phyloP scores from a whole-genome alignment of 53 echinoderm and acorn worm genomes.

The Crossaster papposus region DNA sequence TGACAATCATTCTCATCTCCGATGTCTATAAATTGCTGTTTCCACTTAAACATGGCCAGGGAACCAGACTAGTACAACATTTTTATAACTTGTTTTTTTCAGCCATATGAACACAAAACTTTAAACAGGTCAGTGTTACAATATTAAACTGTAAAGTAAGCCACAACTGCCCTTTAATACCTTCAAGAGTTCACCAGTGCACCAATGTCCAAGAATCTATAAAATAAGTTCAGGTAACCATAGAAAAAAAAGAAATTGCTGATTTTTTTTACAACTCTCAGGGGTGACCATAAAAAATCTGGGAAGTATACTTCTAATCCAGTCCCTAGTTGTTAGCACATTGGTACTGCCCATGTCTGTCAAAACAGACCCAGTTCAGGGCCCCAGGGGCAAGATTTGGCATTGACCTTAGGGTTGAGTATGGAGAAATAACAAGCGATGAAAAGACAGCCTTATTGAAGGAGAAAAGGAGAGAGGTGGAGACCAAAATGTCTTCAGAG shows the following conservation, averaged over 20 bases:
- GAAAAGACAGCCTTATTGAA: constrained; percentile 24
- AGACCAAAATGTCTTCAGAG: neutral
- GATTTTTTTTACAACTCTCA: constrained; percentile 42
- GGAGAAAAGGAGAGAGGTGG: constrained; percentile 3
- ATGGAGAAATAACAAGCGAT: constrained; percentile 46
- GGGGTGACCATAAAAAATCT: constrained; percentile 42
- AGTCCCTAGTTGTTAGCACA: constrained; percentile 13
- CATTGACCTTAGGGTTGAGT: constrained; percentile 46
- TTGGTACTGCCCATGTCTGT: constrained; percentile 26
- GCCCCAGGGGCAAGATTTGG: constrained; percentile 28
- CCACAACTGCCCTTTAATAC: constrained; percentile 1
- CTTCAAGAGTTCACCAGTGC: neutral
- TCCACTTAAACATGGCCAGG: no score
- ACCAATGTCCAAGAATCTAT: constrained; percentile 2
- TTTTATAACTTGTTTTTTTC: no score
- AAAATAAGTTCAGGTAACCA: constrained; percentile 5
- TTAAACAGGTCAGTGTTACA: no score
- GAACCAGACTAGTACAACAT: no score
- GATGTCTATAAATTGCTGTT: no score
- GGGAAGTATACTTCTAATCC: neutral
- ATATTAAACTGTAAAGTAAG: neutral
- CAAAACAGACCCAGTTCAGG: constrained; percentile 52
- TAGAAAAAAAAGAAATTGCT: constrained; percentile 6
- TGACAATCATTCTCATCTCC: no score
- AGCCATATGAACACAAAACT: no score